Evolutionary conservation across 2,797 vertebrate species (phyloP), one percentile per base, ranked within the genome.

Genomic region (Cynodonichthys magdalenae): DNA sequence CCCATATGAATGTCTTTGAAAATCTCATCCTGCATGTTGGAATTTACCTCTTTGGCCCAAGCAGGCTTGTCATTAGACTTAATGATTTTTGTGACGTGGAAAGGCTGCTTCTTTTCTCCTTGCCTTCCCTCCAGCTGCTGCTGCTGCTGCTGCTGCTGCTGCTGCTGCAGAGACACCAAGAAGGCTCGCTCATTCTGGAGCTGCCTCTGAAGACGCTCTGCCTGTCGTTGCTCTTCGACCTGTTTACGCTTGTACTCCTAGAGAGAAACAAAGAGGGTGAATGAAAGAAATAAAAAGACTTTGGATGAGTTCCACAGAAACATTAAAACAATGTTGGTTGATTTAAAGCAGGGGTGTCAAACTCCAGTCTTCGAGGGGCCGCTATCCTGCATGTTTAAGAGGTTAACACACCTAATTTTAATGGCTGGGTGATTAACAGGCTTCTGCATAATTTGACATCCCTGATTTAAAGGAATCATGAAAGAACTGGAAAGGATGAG

Each of bases 211-310:
- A 99, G 90, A 41, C 96, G 90, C 84, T 99, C 97, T 0, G 96
- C 96, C 87, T 99, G 97, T 75, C 95, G 92, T 89, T 99, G 97
- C 83, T 99, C 97, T 90, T 98, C 96, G 55, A 97, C 49, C 84
- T 99, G 96, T 87, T 99, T 99, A 56, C 96, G 95, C 74, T 99
- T 99, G 79, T 99, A 99, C 79, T 98, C 96, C 97, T 99, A 59
- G 28, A 57, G 48, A 44, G 55, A 66, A 15, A 36, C 34, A 29
- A 29, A 20, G 10, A 12, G 15, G 11, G 14, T 10, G 15, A 31
- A 15, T 11, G 4, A 15, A 34, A 27, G 19, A 19, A n/a, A 36
- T 42, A 15, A 28, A 7, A 34, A 53, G 12, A 46, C 47, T 19
- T 2, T 15, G 28, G 46, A 3, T 34, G 36, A 59, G 20, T 19